Evolutionary conservation across 2,888 invertebrate species (phyloP).

Genomic region (Pristionchus exspectatus): DNA sequence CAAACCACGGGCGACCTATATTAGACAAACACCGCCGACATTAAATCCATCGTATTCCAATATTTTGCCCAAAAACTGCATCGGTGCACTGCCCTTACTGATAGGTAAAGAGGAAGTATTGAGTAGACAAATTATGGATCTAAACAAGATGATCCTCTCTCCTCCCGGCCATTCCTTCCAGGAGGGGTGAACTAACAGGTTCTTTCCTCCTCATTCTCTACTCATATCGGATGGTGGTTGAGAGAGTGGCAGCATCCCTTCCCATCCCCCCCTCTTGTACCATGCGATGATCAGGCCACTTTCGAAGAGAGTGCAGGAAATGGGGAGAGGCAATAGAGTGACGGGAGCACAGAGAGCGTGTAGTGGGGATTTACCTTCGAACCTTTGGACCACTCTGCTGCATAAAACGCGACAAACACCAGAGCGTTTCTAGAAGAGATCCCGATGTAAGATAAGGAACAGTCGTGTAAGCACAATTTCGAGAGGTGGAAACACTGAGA

Average conservation of each 20-base stretch:
- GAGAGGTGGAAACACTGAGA: slow-evolving; percentile 30
- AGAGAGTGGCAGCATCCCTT: slow-evolving; percentile 47
- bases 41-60: neutral
- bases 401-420: slow-evolving; percentile 22
- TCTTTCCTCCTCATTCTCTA: slow-evolving; percentile 45
- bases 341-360: neutral
- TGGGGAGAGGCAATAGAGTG: slow-evolving; percentile 16
- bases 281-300: slow-evolving; percentile 50
- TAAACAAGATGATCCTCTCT: slow-evolving; percentile 53
- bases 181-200: slow-evolving; percentile 42
- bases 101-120: neutral
- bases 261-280: neutral
- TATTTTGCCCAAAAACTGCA: neutral
- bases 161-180: neutral
- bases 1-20: too few species aligned
- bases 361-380: slow-evolving; percentile 25
- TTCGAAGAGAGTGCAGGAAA: neutral
- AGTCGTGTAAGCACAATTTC: slow-evolving; percentile 4
- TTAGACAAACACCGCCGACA: neutral
- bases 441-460: slow-evolving; percentile 21
- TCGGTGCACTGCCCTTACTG: neutral
- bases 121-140: neutral
- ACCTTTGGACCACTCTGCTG: neutral
- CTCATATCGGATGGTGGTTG: slow-evolving; percentile 5
- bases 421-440: slow-evolving; percentile 46